Percentiles rank a stretch among this genome's conserved stretches.
These are phyloP conservation scores for Poecilus cupreus DNA, from an alignment of 2,888 invertebrate species.

Conservation along the genomic window DNA sequence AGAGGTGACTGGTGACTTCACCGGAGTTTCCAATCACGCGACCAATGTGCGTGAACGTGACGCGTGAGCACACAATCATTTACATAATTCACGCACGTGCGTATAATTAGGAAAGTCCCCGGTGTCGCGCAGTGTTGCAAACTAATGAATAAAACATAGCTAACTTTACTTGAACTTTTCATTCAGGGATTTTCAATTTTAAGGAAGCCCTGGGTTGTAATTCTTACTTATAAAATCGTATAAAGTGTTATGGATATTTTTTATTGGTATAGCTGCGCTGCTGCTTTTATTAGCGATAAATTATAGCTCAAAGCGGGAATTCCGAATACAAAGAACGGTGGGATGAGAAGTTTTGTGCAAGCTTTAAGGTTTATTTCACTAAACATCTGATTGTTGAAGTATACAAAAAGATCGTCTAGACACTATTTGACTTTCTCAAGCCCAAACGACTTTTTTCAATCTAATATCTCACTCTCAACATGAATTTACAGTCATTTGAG, in stretches of 20 bases:
- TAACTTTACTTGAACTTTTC: not conserved
- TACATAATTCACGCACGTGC: constrained; percentile 45
- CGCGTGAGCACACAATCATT: constrained; percentile 39
- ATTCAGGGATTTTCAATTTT: not conserved
- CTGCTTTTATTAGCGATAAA: not conserved
- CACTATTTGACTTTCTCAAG: not conserved
- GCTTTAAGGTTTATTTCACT: not conserved
- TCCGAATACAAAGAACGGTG: not conserved
- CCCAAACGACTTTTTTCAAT: not conserved
- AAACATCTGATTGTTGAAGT: not conserved
- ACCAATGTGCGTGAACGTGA: not conserved
- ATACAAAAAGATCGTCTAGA: not conserved
- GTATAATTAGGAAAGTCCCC: constrained; percentile 39
- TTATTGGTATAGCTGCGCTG: not conserved
- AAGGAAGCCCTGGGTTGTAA: not conserved
- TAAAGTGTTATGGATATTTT: not conserved
- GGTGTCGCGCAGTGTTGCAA: not conserved
- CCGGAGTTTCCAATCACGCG: constrained; percentile 29
- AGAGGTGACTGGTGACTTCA: no score
- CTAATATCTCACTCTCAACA: not conserved
- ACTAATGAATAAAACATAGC: not conserved
- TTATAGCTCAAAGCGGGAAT: not conserved
- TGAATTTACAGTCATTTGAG: not conserved
- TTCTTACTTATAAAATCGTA: not conserved
- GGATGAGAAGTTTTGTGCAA: not conserved